Base-by-base conservation (phyloP, 2,797 vertebrate genomes). In the Bradypus variegatus region DNA sequence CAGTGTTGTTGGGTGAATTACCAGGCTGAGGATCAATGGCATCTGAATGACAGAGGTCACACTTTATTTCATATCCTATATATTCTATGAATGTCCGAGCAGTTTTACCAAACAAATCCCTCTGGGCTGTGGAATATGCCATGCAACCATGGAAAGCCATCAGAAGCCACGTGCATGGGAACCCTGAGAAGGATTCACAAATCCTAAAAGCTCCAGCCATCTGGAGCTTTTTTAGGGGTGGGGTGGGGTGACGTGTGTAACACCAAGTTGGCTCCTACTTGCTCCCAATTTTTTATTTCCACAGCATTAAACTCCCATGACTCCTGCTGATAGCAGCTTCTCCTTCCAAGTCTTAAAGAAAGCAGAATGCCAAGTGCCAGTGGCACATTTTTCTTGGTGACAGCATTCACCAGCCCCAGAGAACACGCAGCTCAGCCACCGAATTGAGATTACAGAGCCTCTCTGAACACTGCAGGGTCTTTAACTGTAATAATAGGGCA, bases 371-470 rank as follows among this genome's bases (percentile, higher is more conserved):
- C 65, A 89, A 53, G 45, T 0, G 21, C 14, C 31, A 83, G 16
- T 12, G 78, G 83, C 86, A 36, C 1, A 0, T 23, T 70, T 62
- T 82, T 83, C 60, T 73, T 65, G 50, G 75, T 8, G 3, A 85
- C 19, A 58, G 91, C 2, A 18, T 23, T 79, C 77, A 83, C 64
- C 90, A 81, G 93, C 21, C 67, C 82, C 77, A 48, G 78, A 90
- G 88, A 15, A 67, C 91, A 83, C 0, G 13, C 83, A 76, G 95
- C 85, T 79, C 70, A 86, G 95, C 90, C 75, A 58, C 81, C 41
- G 80, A 70, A 41, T 23, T 2, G 77, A 94, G 80, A 78, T 85
- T 3, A 91, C 33, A 65, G 77, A n/a, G 90, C 86, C 38, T 38
- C 10, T 65, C 64, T 50, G 92, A 92, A 86, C 69, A 25, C n/a